Base-by-base conservation (phyloP, 2,113 vertebrate genomes). In the Sphyrna mokarran region DNA sequence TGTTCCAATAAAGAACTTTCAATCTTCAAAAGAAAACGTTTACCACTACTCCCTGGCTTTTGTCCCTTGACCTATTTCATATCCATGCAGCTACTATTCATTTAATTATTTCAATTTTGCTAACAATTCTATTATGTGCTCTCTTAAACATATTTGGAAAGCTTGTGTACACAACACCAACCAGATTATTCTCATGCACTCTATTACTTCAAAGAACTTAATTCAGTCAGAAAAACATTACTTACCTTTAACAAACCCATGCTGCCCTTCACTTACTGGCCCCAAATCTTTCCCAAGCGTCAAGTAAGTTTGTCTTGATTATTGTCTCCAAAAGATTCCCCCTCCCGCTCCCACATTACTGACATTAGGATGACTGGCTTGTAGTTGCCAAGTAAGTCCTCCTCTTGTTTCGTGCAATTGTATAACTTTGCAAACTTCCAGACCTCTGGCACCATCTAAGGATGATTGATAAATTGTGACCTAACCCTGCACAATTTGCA, bases 201-300 rank as follows among this genome's bases (percentile, higher is more conserved):
- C 78, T 37, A 5, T 40, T 83, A 40, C 13, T 6, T 83, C 13
- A 40, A 40, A 83, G 14, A 40, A 83, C n/a, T 40, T 11, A 0
- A 80, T 40, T 37, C 33, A 78, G 26, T 80, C 37, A 16, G 33
- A 14, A 33, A 80, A 80, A 80, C 11, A 83, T 2, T 13, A 78
- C n/a, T 78, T 78, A n/a, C 33, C 76, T n/a, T 78, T 78, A 78
- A 78, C 76, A n/a, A 78, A n/a, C n/a, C 76, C 76, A 78, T 78
- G 76, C 76, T 33, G 33, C 29, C 29, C n/a, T 78, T 78, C 76
- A 33, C n/a, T 78, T 33, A 78, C 33, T 80, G 33, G 33, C 76
- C n/a, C n/a, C 1, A 80, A 29, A 37, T 37, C 5, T 78, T 78
- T 78, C 22, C 29, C 23, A 76, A 78, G 33, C 11, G 33, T 14